phyloP scores from a whole-genome alignment of 2,797 vertebrate species.

The Prunella strophiata region DNA sequence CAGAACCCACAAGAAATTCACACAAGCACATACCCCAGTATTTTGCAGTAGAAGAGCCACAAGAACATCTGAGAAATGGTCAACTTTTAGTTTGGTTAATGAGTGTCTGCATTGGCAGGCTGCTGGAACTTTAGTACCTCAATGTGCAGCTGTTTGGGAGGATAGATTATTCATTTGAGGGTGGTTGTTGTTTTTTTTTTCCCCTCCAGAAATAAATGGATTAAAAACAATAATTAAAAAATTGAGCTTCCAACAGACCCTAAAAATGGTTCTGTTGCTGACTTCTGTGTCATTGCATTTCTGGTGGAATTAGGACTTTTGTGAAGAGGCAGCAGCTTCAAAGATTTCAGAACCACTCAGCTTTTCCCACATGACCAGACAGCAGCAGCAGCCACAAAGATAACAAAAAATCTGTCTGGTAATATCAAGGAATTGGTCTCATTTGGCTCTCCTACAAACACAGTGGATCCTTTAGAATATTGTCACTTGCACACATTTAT shows the following conservation, averaged over 20 bases:
- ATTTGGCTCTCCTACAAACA: background rate
- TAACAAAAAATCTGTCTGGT: background rate
- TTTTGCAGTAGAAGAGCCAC: background rate
- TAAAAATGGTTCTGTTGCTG: background rate
- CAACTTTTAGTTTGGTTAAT: background rate
- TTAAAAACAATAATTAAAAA: background rate
- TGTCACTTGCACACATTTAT: background rate
- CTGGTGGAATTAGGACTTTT: background rate
- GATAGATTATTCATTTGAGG: background rate
- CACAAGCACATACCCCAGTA: rapidly evolving
- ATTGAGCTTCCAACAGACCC: background rate
- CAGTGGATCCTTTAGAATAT: background rate
- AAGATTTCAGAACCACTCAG: background rate
- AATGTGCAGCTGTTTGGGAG: background rate
- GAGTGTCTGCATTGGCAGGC: background rate
- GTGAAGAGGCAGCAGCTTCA: background rate
- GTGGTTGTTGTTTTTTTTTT: background rate
- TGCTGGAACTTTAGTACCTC: background rate
- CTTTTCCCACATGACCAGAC: background rate
- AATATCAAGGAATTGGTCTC: background rate
- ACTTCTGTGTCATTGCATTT: background rate
- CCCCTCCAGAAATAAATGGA: background rate
- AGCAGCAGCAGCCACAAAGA: background rate
- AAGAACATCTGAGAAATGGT: background rate
- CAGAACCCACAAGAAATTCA: background rate